Conservation (phyloP, 2,888 invertebrate species). For the Allygus modestus region DNA sequence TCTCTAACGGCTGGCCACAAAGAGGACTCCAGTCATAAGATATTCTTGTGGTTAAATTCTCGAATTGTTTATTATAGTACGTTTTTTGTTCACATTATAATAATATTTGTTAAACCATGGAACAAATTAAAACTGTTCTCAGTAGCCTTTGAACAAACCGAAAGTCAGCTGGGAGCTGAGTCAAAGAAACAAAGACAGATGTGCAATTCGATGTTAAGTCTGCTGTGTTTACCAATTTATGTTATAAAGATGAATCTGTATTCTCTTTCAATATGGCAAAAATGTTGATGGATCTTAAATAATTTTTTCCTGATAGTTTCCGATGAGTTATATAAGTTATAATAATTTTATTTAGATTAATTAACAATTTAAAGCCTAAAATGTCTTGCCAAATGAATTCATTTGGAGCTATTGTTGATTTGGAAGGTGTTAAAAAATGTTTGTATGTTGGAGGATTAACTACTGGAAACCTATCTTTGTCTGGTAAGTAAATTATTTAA, state of each 20-base stretch:
- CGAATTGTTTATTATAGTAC: too few species aligned
- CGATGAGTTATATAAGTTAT: too few species aligned
- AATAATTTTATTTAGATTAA: too few species aligned
- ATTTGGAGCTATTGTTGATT: conserved; percentile 80
- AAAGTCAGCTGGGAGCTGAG: background rate
- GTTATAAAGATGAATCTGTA: background rate
- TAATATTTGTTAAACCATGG: too few species aligned
- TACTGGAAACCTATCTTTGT: background rate
- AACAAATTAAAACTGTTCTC: too few species aligned
- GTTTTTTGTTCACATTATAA: too few species aligned
- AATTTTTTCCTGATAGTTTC: too few species aligned
- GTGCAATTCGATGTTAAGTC: conserved; percentile 1
- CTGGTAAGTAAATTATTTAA: background rate
- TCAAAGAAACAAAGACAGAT: background rate
- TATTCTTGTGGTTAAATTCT: too few species aligned
- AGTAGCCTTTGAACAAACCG: background rate
- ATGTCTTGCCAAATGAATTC: conserved; percentile 81
- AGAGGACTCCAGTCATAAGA: too few species aligned
- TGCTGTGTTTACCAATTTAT: conserved; percentile 12
- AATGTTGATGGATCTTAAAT: background rate
- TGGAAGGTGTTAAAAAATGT: conserved; percentile 78
- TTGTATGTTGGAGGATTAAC: conserved; percentile 71
- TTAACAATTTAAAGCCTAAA: background rate
- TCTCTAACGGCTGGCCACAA: too few species aligned
- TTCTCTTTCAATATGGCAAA: conserved; percentile 21